Base-by-base conservation (phyloP, 2,113 vertebrate genomes). In the Clarias gariepinus region DNA sequence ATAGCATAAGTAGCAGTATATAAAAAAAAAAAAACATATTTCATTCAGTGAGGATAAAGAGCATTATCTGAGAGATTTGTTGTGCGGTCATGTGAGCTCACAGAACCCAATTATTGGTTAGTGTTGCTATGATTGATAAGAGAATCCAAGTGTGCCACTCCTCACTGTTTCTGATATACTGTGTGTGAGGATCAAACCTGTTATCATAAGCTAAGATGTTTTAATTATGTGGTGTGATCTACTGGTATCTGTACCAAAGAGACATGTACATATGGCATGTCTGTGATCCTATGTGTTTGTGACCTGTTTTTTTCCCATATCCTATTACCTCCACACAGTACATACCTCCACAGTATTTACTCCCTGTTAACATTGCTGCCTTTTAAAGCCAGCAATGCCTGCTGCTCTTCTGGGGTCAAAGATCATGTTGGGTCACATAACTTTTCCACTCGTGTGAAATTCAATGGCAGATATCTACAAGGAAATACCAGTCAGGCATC, bases 241-340 rank as follows among this genome's bases (percentile, higher is more conserved):
- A n/a, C n/a, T n/a, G n/a, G n/a, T n/a, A n/a, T n/a, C 53, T 86
- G 52, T 71, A 66, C 41, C 64, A 58, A 57, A 73, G 66, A 55
- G 41, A 55, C 52, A 57, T 60, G 55, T 30, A 18, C 55, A 33
- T 80, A 60, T 81, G 80, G 30, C 52, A 30, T 61, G 61, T 68
- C 66, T 71, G 83, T 86, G 66, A 79, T 47, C 41, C 7, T 25
- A 21, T 47, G 73, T 41, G 41, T 73, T 47, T 41, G 81, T 86
- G 74, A 87, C 78, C 58, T 47, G n/a, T n/a, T 60, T 76, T 81
- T 57, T 66, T 87, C 82, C 88, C 81, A 79, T 85, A 82, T 85
- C 61, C 82, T 82, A n/a, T 66, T 77, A 80, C 81, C 73, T 57
- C 11, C 78, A 85, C 85, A 79, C 61, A 68, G 25, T 18, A 66